These are phyloP conservation scores for Mesodorylaimus sp. DNA, from an alignment of 2,888 invertebrate species.

Conservation along the genomic window DNA sequence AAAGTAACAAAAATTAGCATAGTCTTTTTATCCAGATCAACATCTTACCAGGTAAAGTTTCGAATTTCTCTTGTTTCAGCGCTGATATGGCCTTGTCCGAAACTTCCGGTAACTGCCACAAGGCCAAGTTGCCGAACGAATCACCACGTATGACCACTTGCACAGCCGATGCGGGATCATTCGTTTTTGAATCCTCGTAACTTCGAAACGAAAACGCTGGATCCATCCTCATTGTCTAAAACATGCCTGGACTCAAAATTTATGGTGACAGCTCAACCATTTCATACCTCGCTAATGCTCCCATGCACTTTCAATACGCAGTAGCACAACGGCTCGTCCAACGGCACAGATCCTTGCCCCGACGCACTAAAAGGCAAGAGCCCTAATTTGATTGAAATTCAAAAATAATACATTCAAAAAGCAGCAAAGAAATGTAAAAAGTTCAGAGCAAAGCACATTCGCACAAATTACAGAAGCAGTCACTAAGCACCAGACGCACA, in stretches of 20 bases:
- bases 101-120: conserved; percentile 74
- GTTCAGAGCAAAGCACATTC: background rate
- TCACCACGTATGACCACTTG: conserved; percentile 64
- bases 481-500: too few relatives aligned
- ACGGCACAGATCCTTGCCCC: too few relatives aligned
- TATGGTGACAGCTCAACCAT: background rate
- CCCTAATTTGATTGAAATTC: too few relatives aligned
- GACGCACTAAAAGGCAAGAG: too few relatives aligned
- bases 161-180: background rate
- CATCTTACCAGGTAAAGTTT: conserved; percentile 34
- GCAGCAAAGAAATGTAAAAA: background rate
- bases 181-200: background rate
- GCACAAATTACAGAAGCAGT: background rate
- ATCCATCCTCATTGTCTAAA: background rate
- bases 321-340: conserved; percentile 7
- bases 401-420: background rate
- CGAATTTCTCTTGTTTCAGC: conserved; percentile 43
- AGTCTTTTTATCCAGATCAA: too few relatives aligned
- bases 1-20: conserved; percentile 6
- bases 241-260: too few relatives aligned
- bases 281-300: background rate
- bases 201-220: background rate
- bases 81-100: conserved; percentile 45
- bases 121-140: conserved; percentile 66
- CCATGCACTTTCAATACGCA: conserved; percentile 7